These are phyloP conservation scores for Mirounga angustirostris DNA, from an alignment of 2,113 vertebrate genomes.

Conservation along the genomic window DNA sequence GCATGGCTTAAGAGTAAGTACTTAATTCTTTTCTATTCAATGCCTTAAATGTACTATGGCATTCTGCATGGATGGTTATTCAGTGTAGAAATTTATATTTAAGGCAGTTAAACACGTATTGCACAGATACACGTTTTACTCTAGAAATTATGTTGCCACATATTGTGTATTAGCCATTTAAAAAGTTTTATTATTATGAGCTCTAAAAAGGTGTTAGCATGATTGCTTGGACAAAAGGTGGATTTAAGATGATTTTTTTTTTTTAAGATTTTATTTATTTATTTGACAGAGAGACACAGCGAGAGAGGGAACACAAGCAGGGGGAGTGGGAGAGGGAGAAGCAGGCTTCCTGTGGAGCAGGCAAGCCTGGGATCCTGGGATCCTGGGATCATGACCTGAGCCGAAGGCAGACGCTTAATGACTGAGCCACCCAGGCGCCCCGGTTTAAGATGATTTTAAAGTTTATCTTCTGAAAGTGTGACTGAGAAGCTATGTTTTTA, in stretches of 20 bases:
- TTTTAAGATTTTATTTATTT: too few relatives aligned
- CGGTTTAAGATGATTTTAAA: constrained; percentile 28
- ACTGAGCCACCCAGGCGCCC: too few relatives aligned
- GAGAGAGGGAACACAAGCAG: too few relatives aligned
- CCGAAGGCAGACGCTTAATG: too few relatives aligned
- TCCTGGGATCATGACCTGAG: too few relatives aligned
- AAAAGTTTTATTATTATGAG: background rate
- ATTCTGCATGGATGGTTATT: background rate
- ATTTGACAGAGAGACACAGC: too few relatives aligned
- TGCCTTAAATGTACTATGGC: background rate
- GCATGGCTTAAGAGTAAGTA: constrained; percentile 4
- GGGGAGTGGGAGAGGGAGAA: too few relatives aligned
- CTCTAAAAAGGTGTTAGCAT: constrained; percentile 45
- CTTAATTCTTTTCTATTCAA: background rate
- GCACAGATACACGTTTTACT: background rate
- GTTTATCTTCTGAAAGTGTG: background rate
- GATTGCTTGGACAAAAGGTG: background rate
- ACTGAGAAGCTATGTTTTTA: constrained; percentile 3
- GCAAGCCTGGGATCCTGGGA: too few relatives aligned
- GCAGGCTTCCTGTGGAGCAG: too few relatives aligned
- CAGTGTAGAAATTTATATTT: background rate
- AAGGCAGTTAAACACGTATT: background rate
- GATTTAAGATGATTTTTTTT: constrained; percentile 5
- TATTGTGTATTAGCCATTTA: background rate
- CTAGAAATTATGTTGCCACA: background rate